Conservation (phyloP, 2,113 vertebrate genomes). For the Micromys minutus region DNA sequence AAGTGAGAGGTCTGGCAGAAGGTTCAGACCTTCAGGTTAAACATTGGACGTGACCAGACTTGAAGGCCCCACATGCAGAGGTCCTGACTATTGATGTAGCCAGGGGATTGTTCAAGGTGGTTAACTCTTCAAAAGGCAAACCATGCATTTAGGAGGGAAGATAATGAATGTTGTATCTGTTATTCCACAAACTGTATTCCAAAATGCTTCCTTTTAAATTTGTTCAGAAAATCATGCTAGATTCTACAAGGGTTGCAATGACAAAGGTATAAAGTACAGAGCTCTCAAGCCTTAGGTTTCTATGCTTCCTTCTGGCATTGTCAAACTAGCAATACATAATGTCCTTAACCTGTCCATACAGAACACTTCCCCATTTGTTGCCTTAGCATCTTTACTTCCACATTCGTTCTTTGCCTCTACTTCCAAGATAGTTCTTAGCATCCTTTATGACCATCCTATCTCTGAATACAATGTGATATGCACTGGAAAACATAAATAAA, state of each 20-base stretch:
- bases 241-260: background rate
- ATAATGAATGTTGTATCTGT: conserved; percentile 6
- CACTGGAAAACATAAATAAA: background rate
- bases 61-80: background rate
- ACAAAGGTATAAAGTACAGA: background rate
- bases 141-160: conserved; percentile 10
- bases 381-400: background rate
- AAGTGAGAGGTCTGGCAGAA: conserved; percentile 33
- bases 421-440: background rate
- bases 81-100: conserved; percentile 9
- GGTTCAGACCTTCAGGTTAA: conserved; percentile 71
- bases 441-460: background rate
- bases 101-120: conserved; percentile 15
- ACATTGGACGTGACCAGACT: conserved; percentile 42
- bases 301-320: background rate
- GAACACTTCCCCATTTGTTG: background rate
- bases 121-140: conserved; percentile 54
- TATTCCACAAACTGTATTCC: background rate
- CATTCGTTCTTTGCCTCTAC: background rate
- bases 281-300: background rate
- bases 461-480: conserved; percentile 8
- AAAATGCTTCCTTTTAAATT: conserved; percentile 42
- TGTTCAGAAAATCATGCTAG: background rate
- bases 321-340: background rate
- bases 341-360: background rate